phyloP scores from a whole-genome alignment of 2,113 vertebrate genomes.

The Axis porcinus region DNA sequence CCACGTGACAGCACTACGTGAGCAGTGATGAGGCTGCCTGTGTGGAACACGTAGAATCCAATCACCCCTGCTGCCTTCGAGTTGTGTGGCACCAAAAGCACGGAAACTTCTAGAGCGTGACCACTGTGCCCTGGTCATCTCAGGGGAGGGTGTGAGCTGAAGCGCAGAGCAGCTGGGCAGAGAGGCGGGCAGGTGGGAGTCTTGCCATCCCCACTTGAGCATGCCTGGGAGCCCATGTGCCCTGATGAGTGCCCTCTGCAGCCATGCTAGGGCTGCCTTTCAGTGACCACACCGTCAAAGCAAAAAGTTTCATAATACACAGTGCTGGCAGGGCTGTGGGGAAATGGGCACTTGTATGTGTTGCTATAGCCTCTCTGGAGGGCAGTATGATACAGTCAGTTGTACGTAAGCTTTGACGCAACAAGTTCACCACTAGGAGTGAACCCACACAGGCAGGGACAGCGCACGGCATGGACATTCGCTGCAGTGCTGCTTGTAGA shows the following conservation, averaged over 20 bases:
- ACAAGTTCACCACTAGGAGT: background rate
- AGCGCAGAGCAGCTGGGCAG: background rate
- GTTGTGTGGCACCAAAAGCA: background rate
- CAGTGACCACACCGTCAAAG: background rate
- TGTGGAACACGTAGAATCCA: background rate
- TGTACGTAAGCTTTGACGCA: background rate
- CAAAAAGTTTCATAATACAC: background rate
- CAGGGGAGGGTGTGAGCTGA: background rate
- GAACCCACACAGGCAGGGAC: background rate
- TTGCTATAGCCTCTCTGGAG: background rate
- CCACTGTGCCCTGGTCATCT: background rate
- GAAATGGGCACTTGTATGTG: too few relatives aligned
- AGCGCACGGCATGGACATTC: background rate
- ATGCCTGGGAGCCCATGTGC: too few relatives aligned
- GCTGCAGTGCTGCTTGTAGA: background rate
- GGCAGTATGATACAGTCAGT: background rate
- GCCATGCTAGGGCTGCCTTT: background rate
- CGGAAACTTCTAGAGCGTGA: background rate
- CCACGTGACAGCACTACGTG: rapidly evolving
- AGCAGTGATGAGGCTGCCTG: background rate
- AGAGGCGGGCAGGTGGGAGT: background rate
- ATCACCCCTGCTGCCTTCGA: background rate
- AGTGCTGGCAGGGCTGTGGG: background rate
- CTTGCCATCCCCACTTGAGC: background rate
- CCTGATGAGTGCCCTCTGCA: background rate